A percentile compares a stretch with the other conserved stretches of the same genome.
phyloP scores from a whole-genome alignment of 2,113 vertebrate species.

The Fregetta grallaria region DNA sequence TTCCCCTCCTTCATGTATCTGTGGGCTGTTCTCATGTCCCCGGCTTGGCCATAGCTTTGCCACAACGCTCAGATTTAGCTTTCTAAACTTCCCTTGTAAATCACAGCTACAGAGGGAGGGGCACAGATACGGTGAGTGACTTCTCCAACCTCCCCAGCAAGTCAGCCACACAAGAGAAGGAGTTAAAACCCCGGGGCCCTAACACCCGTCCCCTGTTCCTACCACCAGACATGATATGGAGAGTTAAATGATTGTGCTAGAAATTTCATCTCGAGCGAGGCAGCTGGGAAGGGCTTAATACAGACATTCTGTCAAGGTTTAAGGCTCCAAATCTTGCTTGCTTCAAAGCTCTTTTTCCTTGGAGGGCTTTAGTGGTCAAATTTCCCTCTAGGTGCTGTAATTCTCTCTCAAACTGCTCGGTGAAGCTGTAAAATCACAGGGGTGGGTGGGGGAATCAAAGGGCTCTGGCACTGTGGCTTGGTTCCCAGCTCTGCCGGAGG shows the following conservation, averaged over 20 bases:
- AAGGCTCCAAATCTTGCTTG: constrained; percentile 56
- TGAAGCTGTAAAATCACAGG: neutral
- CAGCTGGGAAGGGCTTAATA: constrained; percentile 53
- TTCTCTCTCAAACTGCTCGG: constrained; percentile 29
- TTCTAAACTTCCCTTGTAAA: constrained; percentile 41
- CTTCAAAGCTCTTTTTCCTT: constrained; percentile 60
- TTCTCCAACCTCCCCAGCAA: neutral
- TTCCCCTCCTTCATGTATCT: neutral
- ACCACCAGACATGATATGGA: neutral
- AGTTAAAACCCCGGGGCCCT: constrained; percentile 14
- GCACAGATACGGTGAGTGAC: neutral
- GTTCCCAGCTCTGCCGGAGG: neutral
- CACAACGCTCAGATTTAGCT: neutral
- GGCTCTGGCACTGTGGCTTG: neutral
- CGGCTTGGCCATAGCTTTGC: neutral
- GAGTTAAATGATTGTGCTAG: constrained; percentile 27
- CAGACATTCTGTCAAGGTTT: constrained; percentile 64
- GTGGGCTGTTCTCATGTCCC: neutral
- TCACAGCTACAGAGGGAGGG: neutral
- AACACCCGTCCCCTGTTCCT: neutral
- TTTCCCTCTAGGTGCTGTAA: constrained; percentile 54
- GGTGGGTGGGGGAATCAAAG: neutral
- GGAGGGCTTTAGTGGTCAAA: constrained; percentile 63
- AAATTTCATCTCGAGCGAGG: constrained; percentile 44
- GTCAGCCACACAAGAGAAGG: constrained; percentile 43